Percentiles rank a stretch among this genome's conserved stretches.
Evolutionary conservation across 2,888 invertebrate genomes (phyloP).

Genomic region (Drosophila lutescens): DNA sequence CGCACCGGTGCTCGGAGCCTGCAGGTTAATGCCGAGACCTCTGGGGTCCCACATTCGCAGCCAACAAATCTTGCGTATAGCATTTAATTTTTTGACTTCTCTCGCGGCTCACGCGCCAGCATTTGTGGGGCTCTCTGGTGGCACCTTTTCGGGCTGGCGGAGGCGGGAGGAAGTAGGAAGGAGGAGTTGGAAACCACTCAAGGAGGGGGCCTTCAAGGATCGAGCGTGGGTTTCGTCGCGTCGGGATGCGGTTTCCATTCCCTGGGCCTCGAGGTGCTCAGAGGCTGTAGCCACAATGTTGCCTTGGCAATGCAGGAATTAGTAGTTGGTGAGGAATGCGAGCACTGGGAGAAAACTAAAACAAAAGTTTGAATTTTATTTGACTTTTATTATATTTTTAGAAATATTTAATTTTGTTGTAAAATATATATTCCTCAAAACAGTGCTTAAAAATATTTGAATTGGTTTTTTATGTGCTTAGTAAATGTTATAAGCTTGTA

Average conservation of each 20-base stretch:
- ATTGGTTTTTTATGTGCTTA: too few species aligned
- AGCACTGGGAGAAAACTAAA: not conserved
- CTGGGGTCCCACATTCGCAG: constrained; percentile 35
- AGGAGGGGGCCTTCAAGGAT: constrained; percentile 4
- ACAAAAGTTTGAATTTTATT: too few species aligned
- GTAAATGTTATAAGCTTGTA: too few species aligned
- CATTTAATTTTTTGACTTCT: constrained; percentile 69
- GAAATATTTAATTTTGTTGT: too few species aligned
- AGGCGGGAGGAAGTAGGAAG: not conserved
- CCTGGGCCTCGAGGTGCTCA: not conserved
- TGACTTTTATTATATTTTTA: too few species aligned
- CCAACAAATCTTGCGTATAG: constrained; percentile 63
- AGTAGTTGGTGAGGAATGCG: constrained; percentile 6
- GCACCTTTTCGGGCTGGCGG: not conserved
- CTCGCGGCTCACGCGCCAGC: constrained; percentile 49
- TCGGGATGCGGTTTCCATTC: constrained; percentile 25
- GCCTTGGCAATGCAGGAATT: constrained; percentile 28
- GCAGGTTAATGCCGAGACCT: constrained; percentile 18
- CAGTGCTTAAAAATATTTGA: too few species aligned
- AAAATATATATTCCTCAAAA: too few species aligned
- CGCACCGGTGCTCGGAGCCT: constrained; percentile 44
- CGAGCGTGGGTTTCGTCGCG: constrained; percentile 10
- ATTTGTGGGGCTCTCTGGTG: constrained; percentile 19
- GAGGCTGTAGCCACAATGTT: constrained; percentile 50
- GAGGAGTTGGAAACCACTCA: not conserved